Conservation (phyloP, 2,888 invertebrate species). For the Amblyjoppa proteus region DNA sequence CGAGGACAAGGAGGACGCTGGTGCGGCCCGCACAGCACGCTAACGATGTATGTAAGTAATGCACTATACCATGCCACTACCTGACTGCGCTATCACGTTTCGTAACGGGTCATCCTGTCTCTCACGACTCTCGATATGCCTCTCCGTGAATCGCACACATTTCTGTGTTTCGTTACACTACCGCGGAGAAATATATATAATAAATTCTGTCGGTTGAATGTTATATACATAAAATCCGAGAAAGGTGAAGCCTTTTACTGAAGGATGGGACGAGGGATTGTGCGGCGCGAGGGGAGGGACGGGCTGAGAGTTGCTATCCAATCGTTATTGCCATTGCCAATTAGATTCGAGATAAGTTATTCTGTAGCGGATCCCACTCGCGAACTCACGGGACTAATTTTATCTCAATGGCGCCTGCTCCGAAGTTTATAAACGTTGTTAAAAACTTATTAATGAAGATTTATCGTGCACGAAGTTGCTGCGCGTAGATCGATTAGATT, state of each 20-base stretch:
- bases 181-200: conserved; percentile 36
- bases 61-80: conserved; percentile 36
- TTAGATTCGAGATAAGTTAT: conserved; percentile 8
- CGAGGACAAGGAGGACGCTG: conserved; percentile 60
- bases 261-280: conserved; percentile 5
- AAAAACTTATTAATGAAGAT: background rate
- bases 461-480: background rate
- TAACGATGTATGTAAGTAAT: conserved; percentile 48
- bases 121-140: conserved; percentile 64
- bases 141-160: conserved; percentile 43
- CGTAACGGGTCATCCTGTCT: conserved; percentile 66
- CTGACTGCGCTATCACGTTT: conserved; percentile 58
- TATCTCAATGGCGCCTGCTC: background rate
- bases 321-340: conserved; percentile 40
- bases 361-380: background rate
- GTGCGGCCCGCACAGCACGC: conserved; percentile 52
- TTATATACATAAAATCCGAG: conserved; percentile 43
- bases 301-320: conserved; percentile 5
- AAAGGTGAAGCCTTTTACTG: conserved; percentile 55
- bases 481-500: background rate
- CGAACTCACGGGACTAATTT: background rate
- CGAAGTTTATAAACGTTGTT: background rate
- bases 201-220: conserved; percentile 23
- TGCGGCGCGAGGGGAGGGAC: background rate
- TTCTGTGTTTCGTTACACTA: conserved; percentile 44